These are phyloP conservation scores for Magallana nippona DNA, from an alignment of 2,888 invertebrate genomes.

Conservation along the genomic window DNA sequence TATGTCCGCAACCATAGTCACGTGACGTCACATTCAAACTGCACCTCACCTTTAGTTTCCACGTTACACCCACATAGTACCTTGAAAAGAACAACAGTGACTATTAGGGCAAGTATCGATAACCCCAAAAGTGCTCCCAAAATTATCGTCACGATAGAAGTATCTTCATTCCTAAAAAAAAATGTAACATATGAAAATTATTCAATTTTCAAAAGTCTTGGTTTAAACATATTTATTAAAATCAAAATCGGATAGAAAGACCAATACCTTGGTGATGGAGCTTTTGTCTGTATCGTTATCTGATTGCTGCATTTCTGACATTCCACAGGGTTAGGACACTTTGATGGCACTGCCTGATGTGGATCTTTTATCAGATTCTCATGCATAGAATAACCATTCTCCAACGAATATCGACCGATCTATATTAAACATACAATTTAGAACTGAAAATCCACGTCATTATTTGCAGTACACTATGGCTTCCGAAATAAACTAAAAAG, in stretches of 20 bases:
- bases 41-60: not conserved
- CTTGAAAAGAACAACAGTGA: not conserved
- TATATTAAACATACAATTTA: not conserved
- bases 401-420: constrained; percentile 34
- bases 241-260: no score
- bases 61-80: not conserved
- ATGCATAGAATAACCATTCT: not conserved
- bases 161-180: not conserved
- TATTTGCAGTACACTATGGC: no score
- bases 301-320: constrained; percentile 24
- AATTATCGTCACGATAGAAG: not conserved
- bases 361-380: not conserved
- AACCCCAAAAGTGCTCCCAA: not conserved
- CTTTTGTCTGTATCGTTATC: not conserved
- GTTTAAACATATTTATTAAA: no score
- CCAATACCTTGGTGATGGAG: not conserved
- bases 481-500: no score
- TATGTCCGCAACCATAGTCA: no score
- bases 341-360: constrained; percentile 33
- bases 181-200: not conserved
- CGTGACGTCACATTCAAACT: no score
- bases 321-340: constrained; percentile 38
- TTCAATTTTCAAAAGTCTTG: no score
- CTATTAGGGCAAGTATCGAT: not conserved
- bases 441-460: no score